Evolutionary conservation across 2,888 invertebrate genomes (phyloP).

Genomic region (Cylindroiulus punctatus): DNA sequence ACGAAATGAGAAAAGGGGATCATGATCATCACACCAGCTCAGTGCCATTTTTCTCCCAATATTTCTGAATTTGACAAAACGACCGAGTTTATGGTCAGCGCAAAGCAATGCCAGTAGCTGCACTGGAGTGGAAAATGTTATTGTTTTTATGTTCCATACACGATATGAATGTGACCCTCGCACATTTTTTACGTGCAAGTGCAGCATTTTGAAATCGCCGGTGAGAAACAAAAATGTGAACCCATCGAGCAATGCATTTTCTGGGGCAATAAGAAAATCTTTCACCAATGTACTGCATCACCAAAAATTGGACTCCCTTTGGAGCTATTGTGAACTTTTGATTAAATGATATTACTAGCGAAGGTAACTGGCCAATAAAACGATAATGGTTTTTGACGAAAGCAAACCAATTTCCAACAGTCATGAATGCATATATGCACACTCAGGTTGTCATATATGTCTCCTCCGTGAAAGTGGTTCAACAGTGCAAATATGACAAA

Average conservation of each 20-base stretch:
- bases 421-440: no score
- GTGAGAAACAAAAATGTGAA: not conserved
- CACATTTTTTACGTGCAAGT: not conserved
- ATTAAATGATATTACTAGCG: not conserved
- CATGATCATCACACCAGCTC: slow-evolving; percentile 30
- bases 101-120: not conserved
- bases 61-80: slow-evolving; percentile 34
- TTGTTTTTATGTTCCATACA: slow-evolving; percentile 30
- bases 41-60: slow-evolving; percentile 9
- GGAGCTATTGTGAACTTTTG: not conserved
- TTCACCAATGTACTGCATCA: not conserved
- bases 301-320: not conserved
- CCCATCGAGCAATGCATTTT: not conserved
- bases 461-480: no score
- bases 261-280: not conserved
- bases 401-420: no score
- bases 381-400: no score
- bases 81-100: slow-evolving; percentile 35
- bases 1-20: slow-evolving; percentile 47
- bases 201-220: not conserved
- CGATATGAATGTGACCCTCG: slow-evolving; percentile 33
- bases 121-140: slow-evolving; percentile 6
- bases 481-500: no score
- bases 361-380: no score
- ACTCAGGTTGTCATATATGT: no score